Conservation (phyloP, 2,888 invertebrate genomes). For the Diloba caeruleocephala region DNA sequence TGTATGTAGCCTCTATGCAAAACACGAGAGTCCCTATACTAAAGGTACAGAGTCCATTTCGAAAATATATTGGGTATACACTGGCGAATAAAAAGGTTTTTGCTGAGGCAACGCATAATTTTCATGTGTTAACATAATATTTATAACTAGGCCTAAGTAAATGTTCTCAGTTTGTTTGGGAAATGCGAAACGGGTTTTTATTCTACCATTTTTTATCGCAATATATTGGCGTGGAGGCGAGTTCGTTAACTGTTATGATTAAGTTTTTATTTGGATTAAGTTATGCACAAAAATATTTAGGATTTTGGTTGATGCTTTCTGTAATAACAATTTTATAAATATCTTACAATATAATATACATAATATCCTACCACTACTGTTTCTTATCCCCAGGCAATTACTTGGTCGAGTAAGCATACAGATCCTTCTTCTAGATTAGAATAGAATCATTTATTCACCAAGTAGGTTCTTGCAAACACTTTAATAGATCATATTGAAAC, state of each 20-base stretch:
- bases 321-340: conserved; percentile 1
- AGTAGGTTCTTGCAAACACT: too few species aligned
- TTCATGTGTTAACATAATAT: conserved; percentile 75
- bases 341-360: too few species aligned
- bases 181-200: conserved; percentile 41
- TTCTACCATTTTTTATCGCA: conserved; percentile 31
- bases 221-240: conserved; percentile 2
- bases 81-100: conserved; percentile 55
- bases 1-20: too few species aligned
- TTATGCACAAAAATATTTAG: background rate
- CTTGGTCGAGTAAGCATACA: too few species aligned
- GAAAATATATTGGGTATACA: conserved; percentile 53
- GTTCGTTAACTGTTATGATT: conserved; percentile 4
- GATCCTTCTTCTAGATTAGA: too few species aligned
- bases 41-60: conserved; percentile 15
- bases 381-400: too few species aligned
- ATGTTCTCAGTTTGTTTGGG: conserved; percentile 57
- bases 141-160: conserved; percentile 78
- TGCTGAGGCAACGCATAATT: conserved; percentile 67
- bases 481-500: too few species aligned
- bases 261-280: conserved; percentile 14
- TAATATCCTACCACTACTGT: too few species aligned
- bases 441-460: too few species aligned
- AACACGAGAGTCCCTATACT: background rate
- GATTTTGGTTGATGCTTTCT: conserved; percentile 1